Percentiles rank a stretch among this genome's conserved stretches.
Conservation (phyloP, 2,888 invertebrate species). For the Parascotia fuliginaria region DNA sequence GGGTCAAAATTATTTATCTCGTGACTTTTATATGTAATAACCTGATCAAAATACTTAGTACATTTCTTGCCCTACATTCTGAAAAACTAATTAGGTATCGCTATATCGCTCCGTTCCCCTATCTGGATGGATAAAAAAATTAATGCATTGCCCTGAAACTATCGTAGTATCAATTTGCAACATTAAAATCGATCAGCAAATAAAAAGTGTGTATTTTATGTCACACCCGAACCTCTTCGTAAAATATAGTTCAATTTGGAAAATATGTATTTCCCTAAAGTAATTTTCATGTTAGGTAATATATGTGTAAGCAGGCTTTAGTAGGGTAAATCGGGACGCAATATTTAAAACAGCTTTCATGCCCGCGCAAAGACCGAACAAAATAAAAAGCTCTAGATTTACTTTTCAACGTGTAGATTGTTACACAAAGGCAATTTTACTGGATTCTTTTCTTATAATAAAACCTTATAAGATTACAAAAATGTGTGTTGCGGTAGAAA, state of each 20-base stretch:
- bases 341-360: conserved; percentile 81
- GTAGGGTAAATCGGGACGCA: conserved; percentile 72
- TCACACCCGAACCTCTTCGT: conserved; percentile 22
- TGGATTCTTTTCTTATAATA: conserved; percentile 42
- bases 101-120: too few relatives aligned
- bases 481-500: too few relatives aligned
- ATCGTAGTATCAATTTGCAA: conserved; percentile 8
- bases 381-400: conserved; percentile 71
- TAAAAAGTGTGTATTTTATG: conserved; percentile 23
- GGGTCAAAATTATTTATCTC: too few relatives aligned
- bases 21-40: too few relatives aligned
- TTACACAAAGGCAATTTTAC: conserved; percentile 51
- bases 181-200: conserved; percentile 9
- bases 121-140: too few relatives aligned
- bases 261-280: conserved; percentile 61
- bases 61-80: too few relatives aligned
- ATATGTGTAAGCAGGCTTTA: conserved; percentile 69
- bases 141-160: too few relatives aligned
- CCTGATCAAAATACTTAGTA: too few relatives aligned
- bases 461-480: conserved; percentile 27
- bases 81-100: too few relatives aligned
- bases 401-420: conserved; percentile 61
- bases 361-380: conserved; percentile 65
- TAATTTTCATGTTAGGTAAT: conserved; percentile 65
- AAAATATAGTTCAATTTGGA: conserved; percentile 50